Conservation (phyloP, 2,888 invertebrate species). For the Eumacrocentrus americanus region DNA sequence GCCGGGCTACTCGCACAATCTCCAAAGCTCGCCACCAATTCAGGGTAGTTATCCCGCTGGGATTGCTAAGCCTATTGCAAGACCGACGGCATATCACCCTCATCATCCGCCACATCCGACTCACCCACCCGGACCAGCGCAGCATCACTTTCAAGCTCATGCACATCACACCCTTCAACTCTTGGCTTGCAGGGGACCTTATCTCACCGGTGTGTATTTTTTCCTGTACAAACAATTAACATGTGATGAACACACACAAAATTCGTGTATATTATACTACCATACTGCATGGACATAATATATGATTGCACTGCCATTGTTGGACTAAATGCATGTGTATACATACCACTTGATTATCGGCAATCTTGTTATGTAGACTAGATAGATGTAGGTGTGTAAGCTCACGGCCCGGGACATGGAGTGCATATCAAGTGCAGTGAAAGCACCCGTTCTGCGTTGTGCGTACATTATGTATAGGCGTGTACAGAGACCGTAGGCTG, state of each 20-base stretch:
- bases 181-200: slow-evolving; percentile 83
- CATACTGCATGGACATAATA: no score
- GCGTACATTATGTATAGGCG: slow-evolving; percentile 31
- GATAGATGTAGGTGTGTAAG: slow-evolving; percentile 33
- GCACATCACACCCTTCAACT: slow-evolving; percentile 69
- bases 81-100: slow-evolving; percentile 70
- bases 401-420: slow-evolving; percentile 51
- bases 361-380: slow-evolving; percentile 53
- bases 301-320: no score
- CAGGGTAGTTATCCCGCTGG: slow-evolving; percentile 64
- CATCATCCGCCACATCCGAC: slow-evolving; percentile 76
- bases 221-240: not conserved
- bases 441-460: slow-evolving; percentile 44
- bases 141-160: slow-evolving; percentile 57
- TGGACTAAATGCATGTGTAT: slow-evolving; percentile 51
- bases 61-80: slow-evolving; percentile 85
- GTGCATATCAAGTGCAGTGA: slow-evolving; percentile 59
- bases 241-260: no score
- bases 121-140: slow-evolving; percentile 48
- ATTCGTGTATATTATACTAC: no score
- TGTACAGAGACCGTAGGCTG: slow-evolving; percentile 13
- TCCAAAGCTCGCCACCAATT: slow-evolving; percentile 46
- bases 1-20: slow-evolving; percentile 56
- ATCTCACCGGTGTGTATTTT: slow-evolving; percentile 72
- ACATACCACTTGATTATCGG: slow-evolving; percentile 46